phyloP scores from a whole-genome alignment of 2,113 vertebrate genomes.

The Lampris incognitus region DNA sequence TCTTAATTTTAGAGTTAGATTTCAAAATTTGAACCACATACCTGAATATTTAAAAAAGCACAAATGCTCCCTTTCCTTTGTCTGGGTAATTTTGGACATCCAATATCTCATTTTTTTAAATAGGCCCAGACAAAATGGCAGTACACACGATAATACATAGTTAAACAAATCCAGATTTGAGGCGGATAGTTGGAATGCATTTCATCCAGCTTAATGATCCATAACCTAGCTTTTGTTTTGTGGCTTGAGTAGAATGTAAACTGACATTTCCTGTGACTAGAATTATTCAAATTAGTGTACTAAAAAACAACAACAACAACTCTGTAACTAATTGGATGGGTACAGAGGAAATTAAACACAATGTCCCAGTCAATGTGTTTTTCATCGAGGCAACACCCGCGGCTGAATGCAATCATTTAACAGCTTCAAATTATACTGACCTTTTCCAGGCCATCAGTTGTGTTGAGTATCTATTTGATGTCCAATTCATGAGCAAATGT shows the following conservation, averaged over 20 bases:
- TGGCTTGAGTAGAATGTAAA: neutral
- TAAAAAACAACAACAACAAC: neutral
- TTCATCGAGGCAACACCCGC: neutral
- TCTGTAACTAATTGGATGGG: neutral
- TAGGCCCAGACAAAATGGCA: too few species aligned
- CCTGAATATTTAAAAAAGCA: too few species aligned
- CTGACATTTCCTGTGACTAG: neutral
- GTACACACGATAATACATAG: too few species aligned
- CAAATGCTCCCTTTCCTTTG: too few species aligned
- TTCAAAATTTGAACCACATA: too few species aligned
- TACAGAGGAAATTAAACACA: constrained; percentile 11
- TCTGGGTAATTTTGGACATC: too few species aligned
- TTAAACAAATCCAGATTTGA: too few species aligned
- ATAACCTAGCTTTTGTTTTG: neutral
- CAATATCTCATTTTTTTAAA: too few species aligned
- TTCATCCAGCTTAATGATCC: too few species aligned
- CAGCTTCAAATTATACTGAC: neutral
- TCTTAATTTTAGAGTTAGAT: too few species aligned
- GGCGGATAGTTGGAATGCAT: too few species aligned
- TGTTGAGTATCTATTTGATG: neutral
- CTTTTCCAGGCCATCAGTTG: constrained; percentile 7
- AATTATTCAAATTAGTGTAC: neutral
- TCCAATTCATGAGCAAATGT: neutral
- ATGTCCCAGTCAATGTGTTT: constrained; percentile 1
- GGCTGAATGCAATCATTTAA: constrained; percentile 3